Evolutionary conservation across 2,113 vertebrate species (phyloP).

Genomic region (Lepisosteus osseus): DNA sequence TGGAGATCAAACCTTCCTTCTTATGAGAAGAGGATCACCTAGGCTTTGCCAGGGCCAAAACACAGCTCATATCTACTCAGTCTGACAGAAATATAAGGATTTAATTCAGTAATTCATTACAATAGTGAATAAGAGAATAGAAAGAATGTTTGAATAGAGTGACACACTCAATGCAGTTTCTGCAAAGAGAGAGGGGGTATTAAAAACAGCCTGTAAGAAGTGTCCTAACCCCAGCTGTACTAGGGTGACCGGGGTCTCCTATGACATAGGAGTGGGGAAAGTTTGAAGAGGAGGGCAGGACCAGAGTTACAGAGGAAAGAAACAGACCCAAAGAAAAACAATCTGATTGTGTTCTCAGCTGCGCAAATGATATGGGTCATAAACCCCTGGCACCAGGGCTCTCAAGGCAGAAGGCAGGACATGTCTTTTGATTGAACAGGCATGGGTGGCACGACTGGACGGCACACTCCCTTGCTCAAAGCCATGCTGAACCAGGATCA

Average conservation of each 20-base stretch:
- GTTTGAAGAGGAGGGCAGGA: neutral
- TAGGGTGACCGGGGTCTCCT: neutral
- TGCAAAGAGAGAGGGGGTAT: neutral
- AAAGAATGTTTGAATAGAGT: neutral
- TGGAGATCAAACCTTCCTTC: too few relatives aligned
- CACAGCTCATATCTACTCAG: too few relatives aligned
- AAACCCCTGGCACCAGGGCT: neutral
- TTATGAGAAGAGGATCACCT: too few relatives aligned
- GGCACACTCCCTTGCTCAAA: too few relatives aligned
- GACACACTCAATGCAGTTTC: neutral
- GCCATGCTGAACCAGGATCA: too few relatives aligned
- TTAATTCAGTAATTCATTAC: too few relatives aligned
- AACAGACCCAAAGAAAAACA: neutral
- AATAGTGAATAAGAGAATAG: neutral
- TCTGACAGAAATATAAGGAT: too few relatives aligned
- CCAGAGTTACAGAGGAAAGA: neutral
- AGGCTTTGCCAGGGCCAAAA: too few relatives aligned
- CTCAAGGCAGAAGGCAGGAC: too few relatives aligned
- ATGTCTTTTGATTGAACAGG: too few relatives aligned
- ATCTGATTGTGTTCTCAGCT: conserved; percentile 3
- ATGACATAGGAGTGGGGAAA: neutral
- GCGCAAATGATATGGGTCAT: neutral
- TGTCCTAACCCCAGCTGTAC: neutral
- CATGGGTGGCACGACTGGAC: too few relatives aligned
- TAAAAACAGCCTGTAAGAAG: neutral